phyloP scores from a whole-genome alignment of 2,113 vertebrate species.

The Hydrochoerus hydrochaeris region DNA sequence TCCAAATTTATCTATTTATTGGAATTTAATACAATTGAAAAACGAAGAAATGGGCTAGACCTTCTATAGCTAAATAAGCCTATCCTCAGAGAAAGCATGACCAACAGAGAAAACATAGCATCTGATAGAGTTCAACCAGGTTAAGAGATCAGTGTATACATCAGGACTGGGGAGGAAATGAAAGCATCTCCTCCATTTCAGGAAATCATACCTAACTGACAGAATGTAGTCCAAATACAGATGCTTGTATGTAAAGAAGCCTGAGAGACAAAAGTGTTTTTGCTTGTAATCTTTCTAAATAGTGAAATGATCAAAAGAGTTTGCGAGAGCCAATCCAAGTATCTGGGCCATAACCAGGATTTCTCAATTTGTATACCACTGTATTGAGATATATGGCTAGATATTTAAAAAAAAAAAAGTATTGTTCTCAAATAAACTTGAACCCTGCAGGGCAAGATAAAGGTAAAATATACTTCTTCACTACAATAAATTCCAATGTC shows the following conservation, averaged over 20 bases:
- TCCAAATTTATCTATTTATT: not conserved
- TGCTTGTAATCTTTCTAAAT: not conserved
- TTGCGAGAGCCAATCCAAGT: not conserved
- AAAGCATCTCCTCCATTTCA: not conserved
- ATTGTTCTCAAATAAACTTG: conserved; percentile 11
- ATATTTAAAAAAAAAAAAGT: not conserved
- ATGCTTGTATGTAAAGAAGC: not conserved
- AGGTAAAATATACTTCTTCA: not conserved
- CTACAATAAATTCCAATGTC: not conserved
- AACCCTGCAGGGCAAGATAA: not conserved
- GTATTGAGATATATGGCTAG: not conserved
- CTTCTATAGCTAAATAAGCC: not conserved
- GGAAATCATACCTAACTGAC: not conserved
- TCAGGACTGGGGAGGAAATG: not conserved
- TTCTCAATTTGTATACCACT: not conserved
- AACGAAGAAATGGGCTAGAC: conserved; percentile 8
- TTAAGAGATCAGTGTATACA: not conserved
- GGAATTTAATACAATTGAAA: not conserved
- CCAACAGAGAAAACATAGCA: not conserved
- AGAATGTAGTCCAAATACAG: not conserved
- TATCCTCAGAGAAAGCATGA: not conserved
- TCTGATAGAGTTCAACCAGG: not conserved
- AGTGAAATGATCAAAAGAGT: not conserved
- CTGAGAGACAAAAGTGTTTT: not conserved
- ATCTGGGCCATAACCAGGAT: not conserved